phyloP scores from a whole-genome alignment of 2,888 invertebrate species.

The Melinaea menophilus region DNA sequence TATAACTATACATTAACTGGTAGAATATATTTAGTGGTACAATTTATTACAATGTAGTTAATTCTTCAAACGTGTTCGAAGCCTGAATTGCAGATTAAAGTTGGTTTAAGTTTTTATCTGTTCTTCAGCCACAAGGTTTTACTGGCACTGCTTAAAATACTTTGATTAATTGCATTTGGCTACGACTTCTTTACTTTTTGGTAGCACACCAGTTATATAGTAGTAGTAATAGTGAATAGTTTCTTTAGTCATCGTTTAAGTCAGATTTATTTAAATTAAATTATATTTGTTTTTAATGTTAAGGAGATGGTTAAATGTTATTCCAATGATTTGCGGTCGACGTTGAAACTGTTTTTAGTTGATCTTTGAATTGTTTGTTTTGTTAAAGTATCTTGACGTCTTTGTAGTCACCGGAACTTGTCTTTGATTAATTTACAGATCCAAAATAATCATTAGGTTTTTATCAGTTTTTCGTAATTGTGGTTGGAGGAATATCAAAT shows the following conservation, averaged over 20 bases:
- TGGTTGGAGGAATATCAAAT: too few species aligned
- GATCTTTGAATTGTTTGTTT: not conserved
- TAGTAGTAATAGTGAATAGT: too few species aligned
- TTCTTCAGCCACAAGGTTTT: conserved; percentile 16
- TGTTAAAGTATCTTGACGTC: not conserved
- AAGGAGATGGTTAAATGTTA: conserved; percentile 26
- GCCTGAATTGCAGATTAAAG: conserved; percentile 17
- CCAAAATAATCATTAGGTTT: too few species aligned
- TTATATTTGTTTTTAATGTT: conserved; percentile 6
- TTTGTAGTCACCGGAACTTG: too few species aligned
- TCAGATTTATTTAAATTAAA: not conserved
- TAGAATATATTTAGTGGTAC: not conserved
- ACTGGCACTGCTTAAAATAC: conserved; percentile 14
- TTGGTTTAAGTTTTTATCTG: conserved; percentile 22
- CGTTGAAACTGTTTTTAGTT: conserved; percentile 14
- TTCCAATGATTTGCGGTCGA: conserved; percentile 28
- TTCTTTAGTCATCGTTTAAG: not conserved
- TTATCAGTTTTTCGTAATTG: too few species aligned
- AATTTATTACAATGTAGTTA: conserved; percentile 5
- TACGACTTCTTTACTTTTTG: not conserved
- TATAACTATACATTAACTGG: not conserved
- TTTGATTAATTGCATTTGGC: conserved; percentile 18
- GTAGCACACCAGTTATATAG: not conserved
- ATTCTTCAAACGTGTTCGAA: conserved; percentile 15
- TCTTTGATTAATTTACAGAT: too few species aligned